Evolutionary conservation across 2,113 vertebrate species (phyloP).

Genomic region (Thryonomys swinderianus): DNA sequence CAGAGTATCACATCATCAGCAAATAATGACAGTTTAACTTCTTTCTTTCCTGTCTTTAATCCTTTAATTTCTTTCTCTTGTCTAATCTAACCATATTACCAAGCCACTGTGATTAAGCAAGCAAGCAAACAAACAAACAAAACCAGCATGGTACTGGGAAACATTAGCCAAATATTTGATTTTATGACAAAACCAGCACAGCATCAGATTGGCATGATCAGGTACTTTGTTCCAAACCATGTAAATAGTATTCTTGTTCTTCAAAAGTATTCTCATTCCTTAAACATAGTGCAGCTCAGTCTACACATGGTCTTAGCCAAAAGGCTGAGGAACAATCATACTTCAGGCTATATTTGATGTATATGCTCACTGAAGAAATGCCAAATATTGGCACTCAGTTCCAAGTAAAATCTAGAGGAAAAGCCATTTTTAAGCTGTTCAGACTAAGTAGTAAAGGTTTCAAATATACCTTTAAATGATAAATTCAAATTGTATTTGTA

Average conservation of each 20-base stretch:
- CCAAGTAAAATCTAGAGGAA: not conserved
- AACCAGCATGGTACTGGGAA: too few species aligned
- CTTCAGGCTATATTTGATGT: not conserved
- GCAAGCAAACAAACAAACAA: too few species aligned
- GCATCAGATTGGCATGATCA: not conserved
- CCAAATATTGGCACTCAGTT: not conserved
- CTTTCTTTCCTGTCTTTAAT: too few species aligned
- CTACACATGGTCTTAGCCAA: not conserved
- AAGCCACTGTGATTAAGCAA: too few species aligned
- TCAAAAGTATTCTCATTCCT: not conserved
- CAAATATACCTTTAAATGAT: not conserved
- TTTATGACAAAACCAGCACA: not conserved
- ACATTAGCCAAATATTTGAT: not conserved
- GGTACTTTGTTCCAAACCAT: slow-evolving; percentile 51
- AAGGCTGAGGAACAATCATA: not conserved
- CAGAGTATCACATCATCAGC: too few species aligned
- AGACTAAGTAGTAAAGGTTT: not conserved
- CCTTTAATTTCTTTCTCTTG: too few species aligned
- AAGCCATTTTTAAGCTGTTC: not conserved
- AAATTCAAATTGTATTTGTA: not conserved
- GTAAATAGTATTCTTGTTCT: slow-evolving; percentile 17
- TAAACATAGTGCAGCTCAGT: not conserved
- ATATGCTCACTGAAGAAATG: not conserved
- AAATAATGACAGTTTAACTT: too few species aligned
- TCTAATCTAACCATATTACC: too few species aligned